phyloP scores from a whole-genome alignment of 2,888 invertebrate genomes.

The Acleris emargana region DNA sequence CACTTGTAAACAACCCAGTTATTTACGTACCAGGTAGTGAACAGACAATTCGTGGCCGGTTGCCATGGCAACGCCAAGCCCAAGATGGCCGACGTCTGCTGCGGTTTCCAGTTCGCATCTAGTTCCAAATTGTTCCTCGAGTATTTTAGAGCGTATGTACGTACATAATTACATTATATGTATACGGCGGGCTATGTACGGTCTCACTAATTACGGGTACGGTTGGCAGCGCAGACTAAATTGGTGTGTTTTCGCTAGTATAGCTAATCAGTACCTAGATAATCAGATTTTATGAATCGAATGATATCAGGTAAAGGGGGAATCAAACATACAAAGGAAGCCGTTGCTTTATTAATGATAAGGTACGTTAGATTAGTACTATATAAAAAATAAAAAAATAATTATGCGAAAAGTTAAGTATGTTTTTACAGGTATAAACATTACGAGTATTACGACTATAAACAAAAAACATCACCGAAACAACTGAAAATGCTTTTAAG shows the following conservation, averaged over 20 bases:
- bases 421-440: too few species aligned
- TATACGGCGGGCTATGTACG: conserved; percentile 71
- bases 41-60: conserved; percentile 76
- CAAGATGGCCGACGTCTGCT: conserved; percentile 80
- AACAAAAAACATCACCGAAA: too few species aligned
- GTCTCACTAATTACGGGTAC: conserved; percentile 77
- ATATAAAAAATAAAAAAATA: too few species aligned
- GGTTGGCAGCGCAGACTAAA: conserved; percentile 49
- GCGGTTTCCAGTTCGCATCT: conserved; percentile 79
- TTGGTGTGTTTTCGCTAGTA: not conserved
- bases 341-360: too few species aligned
- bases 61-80: conserved; percentile 74
- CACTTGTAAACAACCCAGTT: conserved; percentile 65
- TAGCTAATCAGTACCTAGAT: too few species aligned
- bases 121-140: conserved; percentile 80
- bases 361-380: too few species aligned
- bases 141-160: conserved; percentile 79
- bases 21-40: conserved; percentile 75
- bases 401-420: too few species aligned
- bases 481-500: too few species aligned
- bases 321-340: too few species aligned
- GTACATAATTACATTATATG: conserved; percentile 77
- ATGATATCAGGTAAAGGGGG: too few species aligned
- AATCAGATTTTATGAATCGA: too few species aligned
- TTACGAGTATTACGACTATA: too few species aligned